Evolutionary conservation across 2,113 vertebrate species (phyloP), one percentile per base, ranked within the genome.

Genomic region (Gnathonemus echidnorhynchus): DNA sequence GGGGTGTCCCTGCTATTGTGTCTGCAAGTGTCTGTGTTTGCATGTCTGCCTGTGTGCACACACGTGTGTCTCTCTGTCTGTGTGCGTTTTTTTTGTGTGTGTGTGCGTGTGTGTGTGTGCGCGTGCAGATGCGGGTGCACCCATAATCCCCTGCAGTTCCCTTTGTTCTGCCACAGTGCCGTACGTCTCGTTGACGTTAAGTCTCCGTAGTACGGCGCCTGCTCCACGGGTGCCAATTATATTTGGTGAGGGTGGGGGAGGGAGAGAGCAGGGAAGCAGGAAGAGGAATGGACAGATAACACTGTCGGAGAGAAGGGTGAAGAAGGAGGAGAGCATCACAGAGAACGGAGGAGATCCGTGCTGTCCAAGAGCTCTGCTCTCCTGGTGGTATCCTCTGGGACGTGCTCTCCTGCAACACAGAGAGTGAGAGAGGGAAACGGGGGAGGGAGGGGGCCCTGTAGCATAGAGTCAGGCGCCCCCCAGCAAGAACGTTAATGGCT

Each of bases 321-420:
- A 42, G 45, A 45, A 45, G 53, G 45, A 87, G 10, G 77, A 49
- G 56, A 88, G 52, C 1, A 62, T 84, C 31, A 46, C 31, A 46
- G 39, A 49, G 45, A 27, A 5, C 1, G 90, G 91, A 93, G 93
- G 95, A 92, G 94, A 96, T 94, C 94, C 93, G 94, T 94, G 95
- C 94, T 88, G 94, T 95, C 94, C 95, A 94, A 94, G 95, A 95
- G 93, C 95, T 95, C 95, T 94, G 93, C 94, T 95, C 94, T 95
- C 93, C 94, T 92, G 95, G 92, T 93, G 94, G 94, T 88, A 89
- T 93, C 94, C 95, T 93, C 92, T 89, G 89, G 94, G 95, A 94
- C 94, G 94, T 92, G 91, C 92, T 93, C 91, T 45, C 91, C 94
- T 95, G 93, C 93, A 95, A 92, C 5, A 15, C 31, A 91, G 91